phyloP scores from a whole-genome alignment of 2,113 vertebrate genomes.

The Zosterops japonicus region DNA sequence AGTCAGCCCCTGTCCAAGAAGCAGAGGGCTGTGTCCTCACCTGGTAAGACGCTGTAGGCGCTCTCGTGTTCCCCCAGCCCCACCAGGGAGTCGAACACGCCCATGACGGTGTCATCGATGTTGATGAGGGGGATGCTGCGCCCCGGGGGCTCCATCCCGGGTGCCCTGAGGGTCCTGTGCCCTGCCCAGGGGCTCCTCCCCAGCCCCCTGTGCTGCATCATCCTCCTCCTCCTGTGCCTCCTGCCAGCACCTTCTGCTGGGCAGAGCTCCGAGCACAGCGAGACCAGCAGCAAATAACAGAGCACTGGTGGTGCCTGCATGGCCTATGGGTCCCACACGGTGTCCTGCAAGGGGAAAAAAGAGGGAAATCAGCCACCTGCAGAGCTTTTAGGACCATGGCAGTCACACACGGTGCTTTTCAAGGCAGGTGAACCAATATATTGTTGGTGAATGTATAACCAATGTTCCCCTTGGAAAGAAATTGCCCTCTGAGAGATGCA shows the following conservation, averaged over 20 bases:
- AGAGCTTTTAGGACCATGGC: background rate
- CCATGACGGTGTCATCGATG: slow-evolving; percentile 57
- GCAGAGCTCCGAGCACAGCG: slow-evolving; percentile 53
- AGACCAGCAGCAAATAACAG: slow-evolving; percentile 67
- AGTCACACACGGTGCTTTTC: background rate
- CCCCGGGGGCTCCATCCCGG: background rate
- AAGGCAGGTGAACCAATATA: background rate
- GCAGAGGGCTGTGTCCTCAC: slow-evolving; percentile 68
- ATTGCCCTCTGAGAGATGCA: background rate
- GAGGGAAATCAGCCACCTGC: background rate
- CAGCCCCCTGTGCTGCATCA: background rate
- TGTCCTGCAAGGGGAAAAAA: slow-evolving; percentile 37
- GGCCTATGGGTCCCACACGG: background rate
- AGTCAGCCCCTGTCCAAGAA: background rate
- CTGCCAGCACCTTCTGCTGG: slow-evolving; percentile 44
- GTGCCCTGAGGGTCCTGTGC: background rate
- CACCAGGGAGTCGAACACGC: slow-evolving; percentile 76
- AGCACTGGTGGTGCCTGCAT: slow-evolving; percentile 78
- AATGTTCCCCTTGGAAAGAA: background rate
- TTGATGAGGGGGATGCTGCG: slow-evolving; percentile 39
- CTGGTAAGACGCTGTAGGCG: slow-evolving; percentile 86
- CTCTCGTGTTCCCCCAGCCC: slow-evolving; percentile 76
- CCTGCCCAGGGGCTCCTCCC: background rate
- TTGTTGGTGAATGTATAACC: background rate
- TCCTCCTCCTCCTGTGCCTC: slow-evolving; percentile 51